These are phyloP conservation scores for Cladopsammia gracilis DNA, from an alignment of 64 coral and sea anemone species.

Conservation along the genomic window DNA sequence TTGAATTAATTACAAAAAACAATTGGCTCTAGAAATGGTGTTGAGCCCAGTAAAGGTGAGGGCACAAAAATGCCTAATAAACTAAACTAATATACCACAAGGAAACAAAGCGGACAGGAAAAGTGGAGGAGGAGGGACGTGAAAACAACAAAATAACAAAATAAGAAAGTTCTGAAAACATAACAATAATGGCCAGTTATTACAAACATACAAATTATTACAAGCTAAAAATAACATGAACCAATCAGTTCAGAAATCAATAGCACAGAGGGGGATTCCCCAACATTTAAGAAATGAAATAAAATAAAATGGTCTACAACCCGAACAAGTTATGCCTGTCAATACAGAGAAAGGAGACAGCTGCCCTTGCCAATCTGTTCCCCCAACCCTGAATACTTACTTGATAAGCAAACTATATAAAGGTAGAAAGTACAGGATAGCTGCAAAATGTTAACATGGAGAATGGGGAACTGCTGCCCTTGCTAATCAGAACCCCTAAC, in stretches of 20 bases:
- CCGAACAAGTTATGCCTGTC: background rate
- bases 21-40: too few species aligned
- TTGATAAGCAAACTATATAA: background rate
- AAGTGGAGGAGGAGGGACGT: too few species aligned
- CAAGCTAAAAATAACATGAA: background rate
- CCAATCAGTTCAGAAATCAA: conserved; percentile 4
- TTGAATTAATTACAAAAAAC: background rate
- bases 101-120: too few species aligned
- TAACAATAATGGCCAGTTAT: background rate
- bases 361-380: conserved; percentile 24
- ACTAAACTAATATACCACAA: too few species aligned
- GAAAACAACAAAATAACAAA: too few species aligned
- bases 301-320: background rate
- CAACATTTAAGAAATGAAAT: background rate
- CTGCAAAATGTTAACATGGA: conserved; percentile 10
- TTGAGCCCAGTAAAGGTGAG: too few species aligned
- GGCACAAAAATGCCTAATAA: background rate
- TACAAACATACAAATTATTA: too few species aligned
- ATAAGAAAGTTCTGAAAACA: too few species aligned
- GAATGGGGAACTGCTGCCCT: conserved; percentile 14
- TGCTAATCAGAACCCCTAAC: background rate
- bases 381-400: background rate
- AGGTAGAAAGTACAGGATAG: background rate
- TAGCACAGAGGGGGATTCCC: conserved; percentile 9
- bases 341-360: conserved; percentile 6